phyloP scores from a whole-genome alignment of 2,113 vertebrate species.

The Amblyornis subalaris region DNA sequence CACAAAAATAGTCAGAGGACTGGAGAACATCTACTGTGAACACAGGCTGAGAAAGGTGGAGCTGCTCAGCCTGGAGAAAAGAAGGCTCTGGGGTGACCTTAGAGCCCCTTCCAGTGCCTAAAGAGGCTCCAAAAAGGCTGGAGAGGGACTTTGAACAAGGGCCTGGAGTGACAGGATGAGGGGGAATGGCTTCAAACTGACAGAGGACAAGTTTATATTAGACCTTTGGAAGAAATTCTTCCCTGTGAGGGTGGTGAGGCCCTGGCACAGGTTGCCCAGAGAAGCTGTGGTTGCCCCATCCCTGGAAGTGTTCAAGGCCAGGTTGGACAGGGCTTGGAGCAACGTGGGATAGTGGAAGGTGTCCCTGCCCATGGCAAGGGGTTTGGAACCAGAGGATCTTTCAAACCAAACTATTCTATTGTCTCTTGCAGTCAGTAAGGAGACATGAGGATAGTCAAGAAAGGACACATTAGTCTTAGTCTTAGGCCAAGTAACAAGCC shows the following conservation, averaged over 20 bases:
- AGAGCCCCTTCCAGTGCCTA: neutral
- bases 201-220: neutral
- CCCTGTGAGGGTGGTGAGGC: neutral
- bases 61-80: neutral
- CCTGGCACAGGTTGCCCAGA: neutral
- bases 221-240: neutral
- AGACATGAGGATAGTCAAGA: neutral
- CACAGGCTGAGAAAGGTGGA: too few relatives aligned
- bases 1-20: neutral
- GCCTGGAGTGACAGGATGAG: neutral
- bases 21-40: neutral
- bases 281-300: neutral
- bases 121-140: neutral
- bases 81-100: neutral
- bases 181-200: neutral
- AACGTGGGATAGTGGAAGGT: accelerated
- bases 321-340: neutral
- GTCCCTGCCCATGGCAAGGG: neutral
- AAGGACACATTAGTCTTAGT: neutral
- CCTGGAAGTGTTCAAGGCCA: neutral
- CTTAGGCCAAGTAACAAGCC: neutral
- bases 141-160: neutral
- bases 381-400: neutral
- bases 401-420: neutral
- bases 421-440: neutral